Conservation (phyloP, 2,797 vertebrate genomes). For the Morus bassanus region DNA sequence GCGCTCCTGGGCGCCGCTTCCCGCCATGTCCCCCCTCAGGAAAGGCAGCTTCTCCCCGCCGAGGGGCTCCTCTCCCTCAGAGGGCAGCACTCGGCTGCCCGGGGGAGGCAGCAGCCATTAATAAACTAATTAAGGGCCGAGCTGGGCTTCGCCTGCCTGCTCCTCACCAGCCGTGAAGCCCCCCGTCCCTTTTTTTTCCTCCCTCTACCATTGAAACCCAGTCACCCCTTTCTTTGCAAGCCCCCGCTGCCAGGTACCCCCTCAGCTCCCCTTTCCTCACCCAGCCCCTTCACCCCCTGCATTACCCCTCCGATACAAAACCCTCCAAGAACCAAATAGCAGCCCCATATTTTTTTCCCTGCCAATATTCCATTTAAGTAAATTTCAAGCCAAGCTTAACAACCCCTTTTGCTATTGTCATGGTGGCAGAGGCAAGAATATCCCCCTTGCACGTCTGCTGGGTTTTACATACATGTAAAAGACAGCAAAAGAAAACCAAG, state of each 20-base stretch:
- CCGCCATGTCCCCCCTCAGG: accelerated
- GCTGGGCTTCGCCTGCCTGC: too few relatives aligned
- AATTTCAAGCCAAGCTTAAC: neutral
- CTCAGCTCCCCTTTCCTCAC: neutral
- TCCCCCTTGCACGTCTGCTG: neutral
- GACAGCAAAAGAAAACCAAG: neutral
- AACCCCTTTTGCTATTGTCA: accelerated
- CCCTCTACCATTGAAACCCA: neutral
- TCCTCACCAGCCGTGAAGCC: accelerated
- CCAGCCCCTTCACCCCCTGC: too few relatives aligned
- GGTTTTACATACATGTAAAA: neutral
- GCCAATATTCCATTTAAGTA: accelerated
- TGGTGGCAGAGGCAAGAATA: neutral
- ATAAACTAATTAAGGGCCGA: accelerated
- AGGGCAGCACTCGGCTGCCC: too few relatives aligned
- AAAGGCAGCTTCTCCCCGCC: accelerated
- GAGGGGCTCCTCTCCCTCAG: accelerated
- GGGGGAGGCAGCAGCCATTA: accelerated
- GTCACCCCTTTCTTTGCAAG: too few relatives aligned
- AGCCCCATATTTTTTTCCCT: neutral
- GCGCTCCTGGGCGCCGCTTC: accelerated
- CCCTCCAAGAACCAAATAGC: neutral
- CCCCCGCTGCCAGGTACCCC: neutral
- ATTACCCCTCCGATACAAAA: too few relatives aligned
- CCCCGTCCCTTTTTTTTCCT: too few relatives aligned